Percentiles rank a stretch among this genome's conserved stretches.
These are phyloP conservation scores for Lepus europaeus DNA, from an alignment of 2,113 vertebrate genomes.

Conservation along the genomic window DNA sequence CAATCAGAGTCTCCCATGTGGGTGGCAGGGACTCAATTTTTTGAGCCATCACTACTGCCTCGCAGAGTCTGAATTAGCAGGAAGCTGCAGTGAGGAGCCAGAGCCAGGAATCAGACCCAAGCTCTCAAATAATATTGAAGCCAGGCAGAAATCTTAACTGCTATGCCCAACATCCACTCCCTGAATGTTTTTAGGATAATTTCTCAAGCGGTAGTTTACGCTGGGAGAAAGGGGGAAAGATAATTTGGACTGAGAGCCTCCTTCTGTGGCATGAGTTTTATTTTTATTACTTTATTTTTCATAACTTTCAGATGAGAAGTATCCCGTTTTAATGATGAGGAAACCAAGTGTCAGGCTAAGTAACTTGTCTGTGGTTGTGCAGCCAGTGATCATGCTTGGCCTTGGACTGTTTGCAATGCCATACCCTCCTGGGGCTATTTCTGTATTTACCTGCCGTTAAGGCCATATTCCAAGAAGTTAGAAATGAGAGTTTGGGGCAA, in stretches of 20 bases:
- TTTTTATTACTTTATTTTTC: slow-evolving; percentile 58
- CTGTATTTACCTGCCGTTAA: slow-evolving; percentile 12
- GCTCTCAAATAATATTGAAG: too few relatives aligned
- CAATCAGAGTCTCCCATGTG: too few relatives aligned
- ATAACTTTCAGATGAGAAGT: slow-evolving; percentile 51
- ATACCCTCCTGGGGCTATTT: background rate
- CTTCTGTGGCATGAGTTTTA: background rate
- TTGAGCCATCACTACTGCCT: too few relatives aligned
- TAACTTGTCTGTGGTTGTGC: background rate
- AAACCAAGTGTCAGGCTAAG: slow-evolving; percentile 16
- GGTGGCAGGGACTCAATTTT: too few relatives aligned
- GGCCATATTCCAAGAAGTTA: slow-evolving; percentile 3
- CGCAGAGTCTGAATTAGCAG: too few relatives aligned
- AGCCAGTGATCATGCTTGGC: background rate
- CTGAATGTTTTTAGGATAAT: slow-evolving; percentile 16
- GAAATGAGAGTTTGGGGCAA: slow-evolving; percentile 32
- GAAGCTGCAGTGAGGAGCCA: too few relatives aligned
- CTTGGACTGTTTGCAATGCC: background rate
- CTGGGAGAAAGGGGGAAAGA: background rate
- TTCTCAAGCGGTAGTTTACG: slow-evolving; percentile 39
- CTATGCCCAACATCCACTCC: too few relatives aligned
- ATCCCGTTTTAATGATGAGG: slow-evolving; percentile 40
- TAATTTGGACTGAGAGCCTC: background rate
- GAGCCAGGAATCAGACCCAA: too few relatives aligned
- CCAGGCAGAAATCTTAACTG: too few relatives aligned